Evolutionary conservation across 2,797 vertebrate species (phyloP).

Genomic region (Dryobates pubescens): DNA sequence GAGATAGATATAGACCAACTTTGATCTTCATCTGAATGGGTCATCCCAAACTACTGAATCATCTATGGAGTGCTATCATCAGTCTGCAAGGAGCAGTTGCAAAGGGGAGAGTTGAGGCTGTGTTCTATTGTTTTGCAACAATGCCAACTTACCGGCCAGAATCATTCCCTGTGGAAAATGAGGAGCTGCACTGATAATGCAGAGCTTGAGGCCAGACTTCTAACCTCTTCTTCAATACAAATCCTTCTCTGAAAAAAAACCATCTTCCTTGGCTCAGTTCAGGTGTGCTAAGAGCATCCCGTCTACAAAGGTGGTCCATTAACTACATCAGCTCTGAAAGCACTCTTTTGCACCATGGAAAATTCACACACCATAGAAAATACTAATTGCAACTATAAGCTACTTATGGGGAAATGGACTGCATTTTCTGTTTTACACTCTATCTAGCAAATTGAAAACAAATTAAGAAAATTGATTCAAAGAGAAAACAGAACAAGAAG

Average conservation of each 20-base stretch:
- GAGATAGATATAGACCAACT: neutral
- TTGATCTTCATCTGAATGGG: neutral
- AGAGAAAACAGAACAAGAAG: neutral
- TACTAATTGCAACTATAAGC: neutral
- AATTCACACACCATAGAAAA: neutral
- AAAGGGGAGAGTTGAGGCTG: neutral
- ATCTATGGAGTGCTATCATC: neutral
- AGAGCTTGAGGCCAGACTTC: neutral
- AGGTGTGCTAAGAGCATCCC: neutral
- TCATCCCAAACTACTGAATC: neutral
- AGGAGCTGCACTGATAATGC: neutral
- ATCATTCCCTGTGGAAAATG: neutral
- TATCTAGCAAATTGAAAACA: neutral
- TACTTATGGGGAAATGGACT: neutral
- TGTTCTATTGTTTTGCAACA: conserved; percentile 1
- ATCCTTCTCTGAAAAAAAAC: neutral
- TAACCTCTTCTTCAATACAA: neutral
- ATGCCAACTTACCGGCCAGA: neutral
- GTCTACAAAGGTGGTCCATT: neutral
- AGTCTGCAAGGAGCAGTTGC: neutral
- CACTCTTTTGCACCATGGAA: neutral
- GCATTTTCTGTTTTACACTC: neutral
- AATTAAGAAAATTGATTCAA: neutral
- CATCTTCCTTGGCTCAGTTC: neutral
- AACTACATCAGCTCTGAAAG: neutral